These are phyloP conservation scores for Heliconius charithonia DNA, from an alignment of 2,888 invertebrate species.

Conservation along the genomic window DNA sequence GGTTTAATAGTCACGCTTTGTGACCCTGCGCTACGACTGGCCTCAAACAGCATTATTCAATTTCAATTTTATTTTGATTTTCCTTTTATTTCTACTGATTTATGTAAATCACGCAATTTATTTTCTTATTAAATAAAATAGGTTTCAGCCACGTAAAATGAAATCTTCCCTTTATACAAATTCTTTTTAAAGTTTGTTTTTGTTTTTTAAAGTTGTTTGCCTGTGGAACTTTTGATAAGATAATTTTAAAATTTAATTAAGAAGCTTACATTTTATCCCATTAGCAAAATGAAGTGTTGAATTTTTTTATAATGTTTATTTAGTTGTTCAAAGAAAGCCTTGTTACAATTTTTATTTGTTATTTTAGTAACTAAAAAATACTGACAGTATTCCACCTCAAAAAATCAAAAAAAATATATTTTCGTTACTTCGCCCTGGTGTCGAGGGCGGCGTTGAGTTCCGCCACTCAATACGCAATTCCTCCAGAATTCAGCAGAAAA, in stretches of 20 bases:
- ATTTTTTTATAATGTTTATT: not conserved
- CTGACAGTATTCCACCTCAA: too few species aligned
- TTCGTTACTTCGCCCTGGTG: too few species aligned
- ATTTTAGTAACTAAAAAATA: not conserved
- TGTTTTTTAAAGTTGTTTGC: not conserved
- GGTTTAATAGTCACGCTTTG: too few species aligned
- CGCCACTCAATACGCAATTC: too few species aligned
- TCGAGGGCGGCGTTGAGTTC: too few species aligned
- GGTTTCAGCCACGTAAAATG: not conserved
- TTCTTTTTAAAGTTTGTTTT: not conserved
- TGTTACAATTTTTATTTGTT: not conserved
- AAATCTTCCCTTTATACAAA: not conserved
- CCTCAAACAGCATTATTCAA: too few species aligned
- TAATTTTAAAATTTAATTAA: not conserved
- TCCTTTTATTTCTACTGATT: too few species aligned
- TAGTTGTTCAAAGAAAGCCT: not conserved
- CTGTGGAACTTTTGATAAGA: not conserved
- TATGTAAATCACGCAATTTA: not conserved
- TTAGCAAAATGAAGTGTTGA: not conserved
- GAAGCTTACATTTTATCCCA: not conserved
- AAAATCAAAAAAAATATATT: too few species aligned
- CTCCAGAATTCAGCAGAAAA: too few species aligned
- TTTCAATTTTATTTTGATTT: too few species aligned
- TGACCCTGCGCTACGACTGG: too few species aligned
- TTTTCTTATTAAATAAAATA: not conserved